Base-by-base conservation (phyloP, 2,888 invertebrate genomes). In the Scrobipalpa atriplicella region DNA sequence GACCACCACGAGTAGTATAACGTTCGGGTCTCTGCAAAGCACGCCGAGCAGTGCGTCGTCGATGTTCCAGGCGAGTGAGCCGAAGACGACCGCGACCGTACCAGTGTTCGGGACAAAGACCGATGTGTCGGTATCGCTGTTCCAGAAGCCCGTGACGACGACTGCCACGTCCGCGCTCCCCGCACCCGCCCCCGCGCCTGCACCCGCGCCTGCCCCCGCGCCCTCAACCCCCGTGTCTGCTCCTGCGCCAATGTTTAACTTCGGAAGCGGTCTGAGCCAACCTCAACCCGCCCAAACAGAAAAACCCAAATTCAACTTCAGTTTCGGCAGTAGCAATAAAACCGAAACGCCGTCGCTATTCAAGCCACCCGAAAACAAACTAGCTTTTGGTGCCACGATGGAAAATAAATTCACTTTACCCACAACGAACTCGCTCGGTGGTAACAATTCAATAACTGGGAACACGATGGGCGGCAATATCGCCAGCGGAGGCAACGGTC, bases 281-380 rank as follows among this genome's bases (percentile, higher is more conserved):
- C 16, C n/a, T 29, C 76, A 1, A 69, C 75, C n/a, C 64, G 79
- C 56, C 16, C 72, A 73, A 51, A 39, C 73, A 1, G 87, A 84
- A 6, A 84, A 84, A 66, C 81, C 84, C 0, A 84, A 84, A 68
- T 88, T 89, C 64, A 83, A 76, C 64, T 90, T 90, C 62, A 75
- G 75, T 10, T 90, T 90, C 67, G 81, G 83, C 8, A 76, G 65
- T 41, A 73, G 61, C 60, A 81, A 73, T 61, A 77, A 78, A 69
- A 68, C 76, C 11, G 81, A 83, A 39, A 51, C 72, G 36, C 62
- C 74, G 18, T 52, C 73, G 13, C 52, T 75, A 39, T 82, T 80
- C 69, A 78, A 75, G 62, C 63, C 76, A 11, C 47, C 47, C 10
- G 41, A 43, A 19, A 62, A 41, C 19, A 58, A 58, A 38, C 29